phyloP scores from a whole-genome alignment of 2,888 invertebrate species.

The Tryphoninae sp. region DNA sequence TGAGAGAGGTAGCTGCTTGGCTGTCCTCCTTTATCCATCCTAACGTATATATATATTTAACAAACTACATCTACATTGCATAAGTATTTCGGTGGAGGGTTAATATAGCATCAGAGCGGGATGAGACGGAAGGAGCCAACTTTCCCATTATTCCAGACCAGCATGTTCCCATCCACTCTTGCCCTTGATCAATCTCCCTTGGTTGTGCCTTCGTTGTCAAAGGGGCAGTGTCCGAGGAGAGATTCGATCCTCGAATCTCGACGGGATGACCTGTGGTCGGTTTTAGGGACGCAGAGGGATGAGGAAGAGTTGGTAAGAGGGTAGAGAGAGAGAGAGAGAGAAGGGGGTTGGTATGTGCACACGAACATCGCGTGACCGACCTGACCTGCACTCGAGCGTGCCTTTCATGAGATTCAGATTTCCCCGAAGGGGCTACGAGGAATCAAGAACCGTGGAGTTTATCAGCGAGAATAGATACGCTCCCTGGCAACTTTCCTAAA shows the following conservation, averaged over 20 bases:
- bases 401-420: constrained; percentile 51
- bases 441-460: constrained; percentile 6
- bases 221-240: constrained; percentile 46
- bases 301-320: no score
- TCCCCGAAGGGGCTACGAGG: constrained; percentile 35
- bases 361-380: constrained; percentile 15
- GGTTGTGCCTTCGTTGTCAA: constrained; percentile 50
- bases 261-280: constrained; percentile 35
- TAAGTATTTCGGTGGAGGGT: constrained; percentile 15
- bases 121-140: constrained; percentile 10
- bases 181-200: constrained; percentile 53
- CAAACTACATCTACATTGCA: constrained; percentile 11
- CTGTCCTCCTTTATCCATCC: constrained; percentile 22
- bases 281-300: no score
- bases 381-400: constrained; percentile 24
- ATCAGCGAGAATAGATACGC: constrained; percentile 12
- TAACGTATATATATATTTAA: constrained; percentile 5
- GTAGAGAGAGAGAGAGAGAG: no score
- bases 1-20: constrained; percentile 36
- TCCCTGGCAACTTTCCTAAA: constrained; percentile 31
- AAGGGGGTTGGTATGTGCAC: background rate
- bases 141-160: constrained; percentile 39
- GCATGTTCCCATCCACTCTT: constrained; percentile 38
- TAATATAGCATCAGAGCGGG: no score
- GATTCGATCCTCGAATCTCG: constrained; percentile 46